Base-by-base conservation (phyloP, 2,113 vertebrate species). In the Podarcis cretensis region DNA sequence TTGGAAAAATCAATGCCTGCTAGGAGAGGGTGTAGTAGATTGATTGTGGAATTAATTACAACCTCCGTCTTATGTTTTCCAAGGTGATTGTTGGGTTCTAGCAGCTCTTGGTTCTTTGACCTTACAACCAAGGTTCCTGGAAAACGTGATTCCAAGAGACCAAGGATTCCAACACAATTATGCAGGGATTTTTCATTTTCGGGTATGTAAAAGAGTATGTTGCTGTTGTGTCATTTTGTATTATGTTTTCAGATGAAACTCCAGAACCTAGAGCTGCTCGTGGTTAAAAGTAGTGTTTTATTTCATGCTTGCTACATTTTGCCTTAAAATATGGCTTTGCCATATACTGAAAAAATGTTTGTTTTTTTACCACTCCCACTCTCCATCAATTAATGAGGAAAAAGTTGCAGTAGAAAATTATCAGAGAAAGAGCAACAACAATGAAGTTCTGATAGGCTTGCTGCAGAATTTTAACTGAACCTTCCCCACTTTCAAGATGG, bases 61-160 rank as follows among this genome's bases (percentile, higher is more conserved):
- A 57, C 3, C 89, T 85, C 0, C 1, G 48, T 63, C 73, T 89
- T 76, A 2, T 84, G 65, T 90, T 59, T 20, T 80, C 83, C 35
- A 54, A 98, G 97, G 94, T 92, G 95, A 97, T n/a, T 98, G 97
- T 90, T 98, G 97, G 97, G 84, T 98, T 92, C 96, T 98, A 85
- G 95, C 97, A 85, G 97, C 96, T 0, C 93, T 97, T 83, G 97
- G 97, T 1, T 95, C 96, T 80, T 90, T 98, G 93, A 97, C 97
- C 2, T 91, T 95, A 89, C 93, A 92, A 74, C 95, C 93, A 13
- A 48, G 71, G 0, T 92, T 95, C 88, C 89, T 97, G 84, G 86
- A 93, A 87, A 96, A 96, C 30, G 96, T 97, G 79, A 65, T 97
- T 66, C 96, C 96, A 4, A 90, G 12, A 71, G 92, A 95, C 71